These are phyloP conservation scores for Anticlea derivata DNA, from an alignment of 2,888 invertebrate species.

Conservation along the genomic window DNA sequence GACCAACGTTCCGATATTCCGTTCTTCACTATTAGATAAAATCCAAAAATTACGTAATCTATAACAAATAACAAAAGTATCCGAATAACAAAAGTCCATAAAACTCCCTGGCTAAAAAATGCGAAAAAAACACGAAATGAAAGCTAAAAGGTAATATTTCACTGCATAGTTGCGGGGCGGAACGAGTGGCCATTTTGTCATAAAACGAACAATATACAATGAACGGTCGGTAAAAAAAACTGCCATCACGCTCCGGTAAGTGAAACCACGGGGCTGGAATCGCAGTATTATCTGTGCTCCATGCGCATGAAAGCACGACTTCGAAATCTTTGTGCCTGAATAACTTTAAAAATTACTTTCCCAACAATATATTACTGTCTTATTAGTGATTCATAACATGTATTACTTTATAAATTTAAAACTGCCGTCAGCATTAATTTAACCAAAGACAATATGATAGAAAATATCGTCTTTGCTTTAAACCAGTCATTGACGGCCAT, in stretches of 20 bases:
- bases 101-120: slow-evolving; percentile 6
- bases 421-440: no score
- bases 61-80: background rate
- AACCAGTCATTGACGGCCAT: no score
- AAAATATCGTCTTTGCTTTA: no score
- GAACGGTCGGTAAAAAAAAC: slow-evolving; percentile 19
- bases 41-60: no score
- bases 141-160: slow-evolving; percentile 27
- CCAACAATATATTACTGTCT: no score
- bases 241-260: slow-evolving; percentile 25
- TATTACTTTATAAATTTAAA: no score
- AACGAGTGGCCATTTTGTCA: slow-evolving; percentile 32
- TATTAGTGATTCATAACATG: no score
- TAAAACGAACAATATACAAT: slow-evolving; percentile 37
- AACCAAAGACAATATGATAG: no score
- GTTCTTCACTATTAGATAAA: no score
- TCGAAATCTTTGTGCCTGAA: slow-evolving; percentile 3
- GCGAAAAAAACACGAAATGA: slow-evolving; percentile 15
- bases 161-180: slow-evolving; percentile 22
- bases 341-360: slow-evolving; percentile 6
- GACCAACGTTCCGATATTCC: no score
- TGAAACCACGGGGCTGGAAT: slow-evolving; percentile 11
- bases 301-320: no score
- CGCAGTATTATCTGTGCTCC: slow-evolving; percentile 4
- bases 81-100: slow-evolving; percentile 6